Evolutionary conservation across 2,888 invertebrate species (phyloP).

Genomic region (Bellardia bayeri): DNA sequence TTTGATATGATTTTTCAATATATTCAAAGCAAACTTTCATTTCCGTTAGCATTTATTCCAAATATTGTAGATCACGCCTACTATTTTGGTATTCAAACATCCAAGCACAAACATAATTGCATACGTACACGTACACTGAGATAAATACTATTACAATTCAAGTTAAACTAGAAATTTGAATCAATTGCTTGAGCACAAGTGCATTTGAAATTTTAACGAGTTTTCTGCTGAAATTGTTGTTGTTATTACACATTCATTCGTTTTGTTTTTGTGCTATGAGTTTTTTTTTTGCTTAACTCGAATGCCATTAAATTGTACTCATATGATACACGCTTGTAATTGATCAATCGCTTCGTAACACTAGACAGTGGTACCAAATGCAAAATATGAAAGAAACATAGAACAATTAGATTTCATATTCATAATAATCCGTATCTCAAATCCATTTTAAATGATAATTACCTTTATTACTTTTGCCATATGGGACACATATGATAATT

Average conservation of each 20-base stretch:
- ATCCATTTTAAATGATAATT: too few species aligned
- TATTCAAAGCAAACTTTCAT: too few species aligned
- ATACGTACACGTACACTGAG: constrained; percentile 4
- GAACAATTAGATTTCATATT: too few species aligned
- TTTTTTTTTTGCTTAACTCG: constrained; percentile 4
- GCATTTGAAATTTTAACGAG: constrained; percentile 71
- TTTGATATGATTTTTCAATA: too few species aligned
- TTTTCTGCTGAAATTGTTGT: constrained; percentile 39
- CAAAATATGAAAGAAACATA: neutral
- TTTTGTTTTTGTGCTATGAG: constrained; percentile 22
- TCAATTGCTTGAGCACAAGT: constrained; percentile 72
- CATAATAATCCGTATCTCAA: too few species aligned
- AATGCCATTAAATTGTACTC: constrained; percentile 60
- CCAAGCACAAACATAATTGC: neutral
- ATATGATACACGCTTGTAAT: constrained; percentile 59
- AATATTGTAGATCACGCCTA: too few species aligned
- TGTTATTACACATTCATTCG: constrained; percentile 34
- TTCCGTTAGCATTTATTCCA: too few species aligned
- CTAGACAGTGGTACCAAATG: neutral
- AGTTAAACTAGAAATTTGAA: constrained; percentile 72
- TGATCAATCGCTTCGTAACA: constrained; percentile 53
- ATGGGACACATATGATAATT: too few species aligned
- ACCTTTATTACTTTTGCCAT: too few species aligned
- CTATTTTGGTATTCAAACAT: neutral
- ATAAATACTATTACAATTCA: constrained; percentile 50